Base-by-base conservation (phyloP, 2,113 vertebrate species). In the Gavia stellata region DNA sequence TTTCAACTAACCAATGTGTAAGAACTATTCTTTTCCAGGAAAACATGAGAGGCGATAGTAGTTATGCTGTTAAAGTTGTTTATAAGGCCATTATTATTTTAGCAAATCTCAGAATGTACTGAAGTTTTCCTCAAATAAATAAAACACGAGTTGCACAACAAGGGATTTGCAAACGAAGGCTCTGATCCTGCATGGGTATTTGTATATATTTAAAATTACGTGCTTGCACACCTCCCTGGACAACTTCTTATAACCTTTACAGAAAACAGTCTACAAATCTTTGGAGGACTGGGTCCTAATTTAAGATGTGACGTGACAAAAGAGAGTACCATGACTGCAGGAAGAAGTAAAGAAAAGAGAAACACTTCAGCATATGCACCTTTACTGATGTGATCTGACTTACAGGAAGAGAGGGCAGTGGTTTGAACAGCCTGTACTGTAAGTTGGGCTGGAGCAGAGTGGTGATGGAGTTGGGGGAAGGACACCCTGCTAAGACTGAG, bases 381-480 rank as follows among this genome's bases (percentile, higher is more conserved):
- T 52, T 74, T 18, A 50, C 34, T 34, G 14, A 44, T 52, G 53
- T 11, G 16, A 20, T 42, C 4, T 62, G 29, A 67, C 47, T 53
- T 29, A 62, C 18, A 50, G 24, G 9, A 59, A 81, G 25, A 68
- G n/a, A 55, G 7, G 6, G 4, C 20, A 86, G 31, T 1, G 3
- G 25, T 45, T 53, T 81, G 15, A 3, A 2, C 20, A 59, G 24
- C 9, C 17, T 75, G 7, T 59, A 11, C 13, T 45, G 6, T n/a
- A 56, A 50, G 8, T 34, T 1, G 2, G 6, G n/a, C 25, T 28
- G 16, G 14, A 44, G 26, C 6, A 36, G 14, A 72, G 11, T n/a
- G 31, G 6, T n/a, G 7, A 14, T 5, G 11, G 16, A 14, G 1
- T 1, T 73, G 33, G 5, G 8, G 34, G 4, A 38, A 63, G 25